Conservation (phyloP, 2,888 invertebrate genomes). For the Synergus umbraculus region DNA sequence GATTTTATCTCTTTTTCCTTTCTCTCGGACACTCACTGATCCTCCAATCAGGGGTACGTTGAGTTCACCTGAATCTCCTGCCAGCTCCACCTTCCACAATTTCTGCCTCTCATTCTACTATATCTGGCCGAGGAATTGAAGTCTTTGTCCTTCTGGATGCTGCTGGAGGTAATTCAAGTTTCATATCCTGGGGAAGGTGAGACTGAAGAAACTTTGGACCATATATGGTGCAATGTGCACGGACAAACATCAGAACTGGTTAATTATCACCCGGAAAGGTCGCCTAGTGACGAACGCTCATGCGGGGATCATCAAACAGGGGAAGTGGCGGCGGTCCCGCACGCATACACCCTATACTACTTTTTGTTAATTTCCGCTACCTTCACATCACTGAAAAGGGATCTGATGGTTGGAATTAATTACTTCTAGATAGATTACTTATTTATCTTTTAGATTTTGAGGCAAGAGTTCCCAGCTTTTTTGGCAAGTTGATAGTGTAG, state of each 20-base stretch:
- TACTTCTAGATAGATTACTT: neutral
- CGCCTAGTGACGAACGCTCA: constrained; percentile 62
- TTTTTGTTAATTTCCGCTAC: constrained; percentile 3
- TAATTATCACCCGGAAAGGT: constrained; percentile 66
- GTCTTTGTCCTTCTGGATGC: constrained; percentile 5
- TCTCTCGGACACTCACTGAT: neutral
- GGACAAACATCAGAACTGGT: constrained; percentile 49
- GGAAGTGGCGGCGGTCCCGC: constrained; percentile 1
- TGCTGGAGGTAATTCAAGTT: neutral
- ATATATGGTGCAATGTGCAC: constrained; percentile 49
- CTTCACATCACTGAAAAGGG: neutral
- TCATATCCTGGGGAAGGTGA: constrained; percentile 24
- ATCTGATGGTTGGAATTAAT: neutral
- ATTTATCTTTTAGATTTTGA: no score
- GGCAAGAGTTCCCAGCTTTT: no score
- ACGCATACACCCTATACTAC: neutral
- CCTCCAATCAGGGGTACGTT: neutral
- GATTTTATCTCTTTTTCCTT: constrained; percentile 22
- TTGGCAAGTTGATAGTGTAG: no score
- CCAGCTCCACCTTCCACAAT: neutral
- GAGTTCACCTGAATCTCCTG: constrained; percentile 33
- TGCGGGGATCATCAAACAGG: constrained; percentile 54
- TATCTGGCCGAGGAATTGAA: neutral
- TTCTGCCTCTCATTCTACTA: neutral
- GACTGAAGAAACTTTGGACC: constrained; percentile 48